Base-by-base conservation (phyloP, 35 echinoderm and acorn worm genomes). In the Nesometra sesokonis region DNA sequence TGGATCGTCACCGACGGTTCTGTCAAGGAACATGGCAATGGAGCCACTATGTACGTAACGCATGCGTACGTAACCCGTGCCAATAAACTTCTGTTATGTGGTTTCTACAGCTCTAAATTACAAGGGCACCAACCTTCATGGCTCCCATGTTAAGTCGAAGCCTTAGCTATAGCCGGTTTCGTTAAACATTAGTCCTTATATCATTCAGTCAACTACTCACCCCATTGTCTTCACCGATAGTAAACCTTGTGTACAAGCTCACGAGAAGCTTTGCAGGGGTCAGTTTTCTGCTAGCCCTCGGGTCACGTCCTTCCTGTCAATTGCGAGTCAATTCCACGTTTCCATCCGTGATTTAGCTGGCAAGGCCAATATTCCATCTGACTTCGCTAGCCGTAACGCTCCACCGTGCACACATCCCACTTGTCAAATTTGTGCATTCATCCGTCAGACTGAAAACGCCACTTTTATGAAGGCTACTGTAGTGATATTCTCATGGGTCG, bases 81-180 rank as follows among this genome's bases (percentile, higher is more conserved):
- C 76, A 29, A 84, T 2, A 90, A 86, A 31, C 89, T 29, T 0
- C 77, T 39, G 29, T 32, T 85, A 0, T 32, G 35, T 37, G 89
- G 84, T 21, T 91, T 91, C 30, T 91, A 35, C 35, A 81, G 85
- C 77, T 77, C 89, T 13, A 91, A 91, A 37, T 57, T 91, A 30
- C 81, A 37, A 76, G 80, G 11, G 11, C 87, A 46, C 77, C 31
- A 32, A 32, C 32, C 35, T 33, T 9, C 79, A 3, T 80, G 32
- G 79, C 23, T 80, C 13, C 79, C 79, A 9, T 80, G 79, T 80
- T 11, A 80, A 32, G 31, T 80, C n/a, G 35, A 80, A 80, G 79
- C 17, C 32, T 30, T 80, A 3, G 79, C 32, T 11, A 80, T 80
- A 11, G 79, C 79, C 13, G 79, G 5, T 32, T 11, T 30, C 35